These are phyloP conservation scores for Acanthosepion pharaonis DNA, from an alignment of 2,888 invertebrate genomes.

Conservation along the genomic window DNA sequence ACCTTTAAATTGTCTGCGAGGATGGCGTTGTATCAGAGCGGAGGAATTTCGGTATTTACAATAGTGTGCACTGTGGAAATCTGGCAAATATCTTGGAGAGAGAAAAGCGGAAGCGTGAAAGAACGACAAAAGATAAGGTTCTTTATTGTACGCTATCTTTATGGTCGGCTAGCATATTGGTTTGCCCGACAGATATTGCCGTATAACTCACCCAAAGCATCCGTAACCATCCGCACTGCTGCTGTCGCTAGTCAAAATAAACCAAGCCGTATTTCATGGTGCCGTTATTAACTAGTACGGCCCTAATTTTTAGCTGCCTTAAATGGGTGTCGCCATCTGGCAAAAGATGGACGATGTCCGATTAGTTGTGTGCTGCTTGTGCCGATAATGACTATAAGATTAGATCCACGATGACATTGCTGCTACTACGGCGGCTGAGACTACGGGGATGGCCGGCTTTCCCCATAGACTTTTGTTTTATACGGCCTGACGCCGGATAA, in stretches of 20 bases:
- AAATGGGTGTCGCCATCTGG: conserved; percentile 20
- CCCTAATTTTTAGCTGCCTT: not conserved
- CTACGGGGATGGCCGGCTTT: not conserved
- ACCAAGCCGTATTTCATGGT: not conserved
- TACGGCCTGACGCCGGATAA: not conserved
- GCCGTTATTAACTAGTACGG: not conserved
- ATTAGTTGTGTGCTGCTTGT: not conserved
- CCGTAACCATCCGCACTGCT: not conserved
- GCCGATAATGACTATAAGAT: not conserved
- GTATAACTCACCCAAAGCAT: not conserved
- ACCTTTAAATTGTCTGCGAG: not conserved
- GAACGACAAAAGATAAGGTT: not conserved
- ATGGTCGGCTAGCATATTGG: conserved; percentile 38
- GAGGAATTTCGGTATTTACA: not conserved
- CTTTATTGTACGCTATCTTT: not conserved
- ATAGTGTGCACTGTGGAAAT: not conserved
- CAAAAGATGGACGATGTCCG: not conserved
- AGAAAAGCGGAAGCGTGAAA: not conserved
- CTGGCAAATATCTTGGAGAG: not conserved
- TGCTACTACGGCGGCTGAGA: not conserved
- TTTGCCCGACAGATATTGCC: conserved; percentile 39
- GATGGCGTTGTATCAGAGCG: no score
- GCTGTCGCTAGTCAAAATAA: not conserved
- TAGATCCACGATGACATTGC: not conserved
- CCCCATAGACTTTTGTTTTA: not conserved